Conservation (phyloP, 1,140 invertebrate genomes). For the Camponotus floridanus region DNA sequence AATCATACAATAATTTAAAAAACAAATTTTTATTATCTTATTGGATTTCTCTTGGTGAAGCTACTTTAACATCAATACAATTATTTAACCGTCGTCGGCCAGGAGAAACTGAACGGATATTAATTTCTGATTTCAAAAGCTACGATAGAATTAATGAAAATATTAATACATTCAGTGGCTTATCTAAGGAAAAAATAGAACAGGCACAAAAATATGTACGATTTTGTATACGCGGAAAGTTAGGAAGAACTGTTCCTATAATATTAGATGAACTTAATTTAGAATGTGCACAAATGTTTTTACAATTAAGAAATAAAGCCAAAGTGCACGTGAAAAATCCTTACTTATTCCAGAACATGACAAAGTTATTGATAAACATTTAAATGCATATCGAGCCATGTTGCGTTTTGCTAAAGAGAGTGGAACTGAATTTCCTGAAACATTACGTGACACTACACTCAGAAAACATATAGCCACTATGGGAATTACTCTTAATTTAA, state of each 20-base stretch:
- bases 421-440: background rate
- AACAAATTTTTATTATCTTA: constrained; percentile 5
- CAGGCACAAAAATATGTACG: constrained; percentile 1
- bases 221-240: background rate
- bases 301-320: background rate
- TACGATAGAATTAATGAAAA: constrained; percentile 1
- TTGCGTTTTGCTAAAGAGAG: background rate
- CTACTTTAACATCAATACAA: background rate
- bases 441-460: background rate
- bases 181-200: constrained; percentile 6
- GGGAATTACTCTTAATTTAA: constrained; percentile 13
- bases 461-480: constrained; percentile 17
- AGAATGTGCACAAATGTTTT: background rate
- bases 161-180: background rate
- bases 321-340: background rate
- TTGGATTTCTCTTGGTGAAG: background rate
- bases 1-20: background rate
- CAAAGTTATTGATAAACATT: too few species aligned
- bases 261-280: constrained; percentile 8
- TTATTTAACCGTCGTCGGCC: background rate
- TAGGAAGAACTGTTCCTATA: constrained; percentile 10
- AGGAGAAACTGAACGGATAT: background rate
- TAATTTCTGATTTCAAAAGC: background rate
- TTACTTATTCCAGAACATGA: constrained; percentile 10
- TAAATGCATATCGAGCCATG: too few species aligned